Conservation (phyloP, 2,797 vertebrate genomes). For the Esox masquinongy region DNA sequence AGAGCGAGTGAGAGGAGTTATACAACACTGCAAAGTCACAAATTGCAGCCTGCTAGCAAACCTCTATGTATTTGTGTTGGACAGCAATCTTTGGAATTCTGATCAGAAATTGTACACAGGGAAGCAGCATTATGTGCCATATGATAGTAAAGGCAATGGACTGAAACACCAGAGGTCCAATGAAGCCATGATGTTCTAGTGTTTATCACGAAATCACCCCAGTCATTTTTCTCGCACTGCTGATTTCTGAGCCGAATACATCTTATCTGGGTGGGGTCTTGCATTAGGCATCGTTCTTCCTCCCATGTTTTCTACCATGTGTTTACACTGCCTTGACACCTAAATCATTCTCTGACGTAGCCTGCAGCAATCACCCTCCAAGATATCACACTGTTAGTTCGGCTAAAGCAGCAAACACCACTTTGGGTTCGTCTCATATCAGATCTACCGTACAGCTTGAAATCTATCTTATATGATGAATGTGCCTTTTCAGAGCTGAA, state of each 20-base stretch:
- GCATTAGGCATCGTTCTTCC: slow-evolving; percentile 6
- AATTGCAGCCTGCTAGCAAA: too few species aligned
- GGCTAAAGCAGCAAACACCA: slow-evolving; percentile 5
- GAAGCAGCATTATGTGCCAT: too few species aligned
- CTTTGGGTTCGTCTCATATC: background rate
- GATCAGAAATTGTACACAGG: too few species aligned
- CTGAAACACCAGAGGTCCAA: background rate
- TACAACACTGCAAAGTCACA: too few species aligned
- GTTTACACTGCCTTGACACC: slow-evolving; percentile 17
- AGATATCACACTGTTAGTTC: slow-evolving; percentile 29
- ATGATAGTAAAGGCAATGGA: background rate
- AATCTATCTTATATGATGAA: slow-evolving; percentile 16
- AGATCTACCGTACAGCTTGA: slow-evolving; percentile 15
- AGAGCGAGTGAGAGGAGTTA: slow-evolving; percentile 12
- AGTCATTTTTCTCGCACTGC: slow-evolving; percentile 4
- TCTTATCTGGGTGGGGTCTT: too few species aligned
- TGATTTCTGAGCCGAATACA: slow-evolving; percentile 7
- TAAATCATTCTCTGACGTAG: slow-evolving; percentile 2
- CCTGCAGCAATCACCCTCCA: slow-evolving; percentile 15
- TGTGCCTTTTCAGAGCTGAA: slow-evolving; percentile 5
- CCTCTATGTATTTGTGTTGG: too few species aligned
- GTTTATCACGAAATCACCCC: background rate
- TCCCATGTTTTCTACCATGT: slow-evolving; percentile 14
- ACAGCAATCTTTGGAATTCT: too few species aligned
- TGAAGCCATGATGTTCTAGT: slow-evolving; percentile 17